A percentile compares a stretch with the other conserved stretches of the same genome.
These are phyloP conservation scores for Tethea ocularis DNA, from an alignment of 2,888 invertebrate species.

Conservation along the genomic window DNA sequence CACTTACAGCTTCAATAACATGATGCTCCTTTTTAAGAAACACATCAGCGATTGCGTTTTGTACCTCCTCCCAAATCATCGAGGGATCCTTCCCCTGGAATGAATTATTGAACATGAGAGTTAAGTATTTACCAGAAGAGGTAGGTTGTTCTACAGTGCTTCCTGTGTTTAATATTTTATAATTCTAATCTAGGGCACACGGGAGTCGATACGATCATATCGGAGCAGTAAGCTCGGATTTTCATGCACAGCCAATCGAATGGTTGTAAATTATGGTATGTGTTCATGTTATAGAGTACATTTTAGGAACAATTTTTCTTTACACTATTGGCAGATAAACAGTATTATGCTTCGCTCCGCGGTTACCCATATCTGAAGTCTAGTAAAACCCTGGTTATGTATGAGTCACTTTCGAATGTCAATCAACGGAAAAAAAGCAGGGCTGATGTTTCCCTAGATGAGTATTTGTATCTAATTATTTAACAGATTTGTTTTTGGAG, in stretches of 20 bases:
- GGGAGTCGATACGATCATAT: not conserved
- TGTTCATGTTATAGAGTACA: too few species aligned
- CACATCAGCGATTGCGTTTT: slow-evolving; percentile 89
- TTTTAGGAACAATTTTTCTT: too few species aligned
- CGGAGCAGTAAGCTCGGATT: not conserved
- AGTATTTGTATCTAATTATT: too few species aligned
- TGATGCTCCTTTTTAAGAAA: slow-evolving; percentile 88
- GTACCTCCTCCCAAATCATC: slow-evolving; percentile 91
- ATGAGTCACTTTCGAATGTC: too few species aligned
- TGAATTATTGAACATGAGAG: slow-evolving; percentile 9
- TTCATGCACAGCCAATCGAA: not conserved
- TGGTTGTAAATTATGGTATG: too few species aligned
- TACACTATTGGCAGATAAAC: too few species aligned
- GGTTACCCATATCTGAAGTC: too few species aligned
- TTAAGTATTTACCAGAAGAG: not conserved
- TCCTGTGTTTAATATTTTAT: slow-evolving; percentile 8
- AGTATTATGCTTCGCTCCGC: too few species aligned
- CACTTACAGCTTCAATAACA: slow-evolving; percentile 85
- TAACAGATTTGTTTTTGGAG: too few species aligned
- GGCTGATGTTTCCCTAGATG: too few species aligned
- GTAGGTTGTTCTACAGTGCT: not conserved
- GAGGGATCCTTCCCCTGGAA: slow-evolving; percentile 87
- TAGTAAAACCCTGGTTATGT: too few species aligned
- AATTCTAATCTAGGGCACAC: slow-evolving; percentile 5
- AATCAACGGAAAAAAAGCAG: too few species aligned